Percentiles rank a stretch among this genome's conserved stretches.
Evolutionary conservation across 2,797 vertebrate genomes (phyloP).

Genomic region (Danio kyathit): DNA sequence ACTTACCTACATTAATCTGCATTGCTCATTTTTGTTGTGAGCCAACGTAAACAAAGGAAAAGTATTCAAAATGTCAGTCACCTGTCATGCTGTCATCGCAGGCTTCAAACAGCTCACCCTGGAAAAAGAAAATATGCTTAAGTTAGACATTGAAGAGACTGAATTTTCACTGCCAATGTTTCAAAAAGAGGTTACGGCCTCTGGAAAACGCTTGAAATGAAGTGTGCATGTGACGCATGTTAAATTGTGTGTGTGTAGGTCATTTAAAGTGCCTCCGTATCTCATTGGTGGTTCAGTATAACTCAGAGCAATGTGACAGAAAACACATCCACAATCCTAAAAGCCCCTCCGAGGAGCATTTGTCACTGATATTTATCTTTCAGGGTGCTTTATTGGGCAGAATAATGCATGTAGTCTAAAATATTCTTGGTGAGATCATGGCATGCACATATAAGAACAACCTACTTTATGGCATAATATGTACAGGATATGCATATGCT

Average conservation of each 20-base stretch:
- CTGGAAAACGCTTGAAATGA: conserved; percentile 37
- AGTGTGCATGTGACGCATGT: conserved; percentile 8
- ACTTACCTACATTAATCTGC: background rate
- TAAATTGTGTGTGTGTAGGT: conserved; percentile 23
- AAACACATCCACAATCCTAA: conserved; percentile 51
- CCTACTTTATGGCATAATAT: background rate
- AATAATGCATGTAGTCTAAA: conserved; percentile 29
- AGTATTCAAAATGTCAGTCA: conserved; percentile 7
- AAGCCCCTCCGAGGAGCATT: conserved; percentile 39
- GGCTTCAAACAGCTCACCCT: background rate
- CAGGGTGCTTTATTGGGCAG: conserved; percentile 24
- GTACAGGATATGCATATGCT: background rate
- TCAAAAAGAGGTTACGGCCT: conserved; percentile 47
- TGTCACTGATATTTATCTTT: conserved; percentile 40
- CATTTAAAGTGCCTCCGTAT: conserved; percentile 54
- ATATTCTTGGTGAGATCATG: conserved; percentile 23
- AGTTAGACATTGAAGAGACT: background rate
- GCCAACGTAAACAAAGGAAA: conserved; percentile 21
- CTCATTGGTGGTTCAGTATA: conserved; percentile 51
- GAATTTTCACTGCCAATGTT: conserved; percentile 4
- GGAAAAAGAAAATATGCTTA: background rate
- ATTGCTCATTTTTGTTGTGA: background rate
- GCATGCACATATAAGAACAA: background rate
- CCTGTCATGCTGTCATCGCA: conserved; percentile 8
- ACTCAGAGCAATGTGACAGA: conserved; percentile 52